These are phyloP conservation scores for Noctuana brunneofusca DNA, from an alignment of 2,888 invertebrate species.

Conservation along the genomic window DNA sequence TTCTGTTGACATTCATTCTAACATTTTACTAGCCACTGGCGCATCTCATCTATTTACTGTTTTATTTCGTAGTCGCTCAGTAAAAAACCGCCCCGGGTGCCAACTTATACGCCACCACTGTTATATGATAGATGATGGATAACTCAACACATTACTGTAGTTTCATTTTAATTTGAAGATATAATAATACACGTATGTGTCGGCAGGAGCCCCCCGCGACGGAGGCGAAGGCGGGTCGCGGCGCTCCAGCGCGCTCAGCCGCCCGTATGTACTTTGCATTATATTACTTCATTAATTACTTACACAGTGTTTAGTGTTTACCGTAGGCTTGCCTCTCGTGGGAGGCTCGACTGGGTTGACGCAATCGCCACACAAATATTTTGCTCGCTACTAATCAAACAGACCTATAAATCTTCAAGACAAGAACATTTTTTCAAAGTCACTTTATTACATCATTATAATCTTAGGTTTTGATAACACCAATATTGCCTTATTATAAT, in stretches of 20 bases:
- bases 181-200: background rate
- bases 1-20: too few relatives aligned
- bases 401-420: background rate
- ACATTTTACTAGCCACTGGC: too few relatives aligned
- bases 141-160: too few relatives aligned
- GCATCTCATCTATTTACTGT: too few relatives aligned
- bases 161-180: too few relatives aligned
- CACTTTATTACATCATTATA: too few relatives aligned
- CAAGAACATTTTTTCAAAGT: background rate
- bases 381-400: background rate
- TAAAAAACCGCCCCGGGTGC: too few relatives aligned
- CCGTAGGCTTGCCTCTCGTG: too few relatives aligned
- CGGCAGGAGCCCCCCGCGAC: slow-evolving; percentile 20
- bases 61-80: too few relatives aligned
- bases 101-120: too few relatives aligned
- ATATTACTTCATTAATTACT: too few relatives aligned
- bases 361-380: background rate
- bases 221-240: slow-evolving; percentile 10
- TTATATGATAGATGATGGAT: too few relatives aligned
- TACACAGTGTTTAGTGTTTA: background rate
- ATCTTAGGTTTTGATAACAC: background rate
- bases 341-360: slow-evolving; percentile 5
- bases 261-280: slow-evolving; percentile 13
- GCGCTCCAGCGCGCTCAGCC: slow-evolving; percentile 17
- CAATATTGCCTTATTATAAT: background rate